Evolutionary conservation across 2,797 vertebrate species (phyloP).

Genomic region (Buceros bicornis): DNA sequence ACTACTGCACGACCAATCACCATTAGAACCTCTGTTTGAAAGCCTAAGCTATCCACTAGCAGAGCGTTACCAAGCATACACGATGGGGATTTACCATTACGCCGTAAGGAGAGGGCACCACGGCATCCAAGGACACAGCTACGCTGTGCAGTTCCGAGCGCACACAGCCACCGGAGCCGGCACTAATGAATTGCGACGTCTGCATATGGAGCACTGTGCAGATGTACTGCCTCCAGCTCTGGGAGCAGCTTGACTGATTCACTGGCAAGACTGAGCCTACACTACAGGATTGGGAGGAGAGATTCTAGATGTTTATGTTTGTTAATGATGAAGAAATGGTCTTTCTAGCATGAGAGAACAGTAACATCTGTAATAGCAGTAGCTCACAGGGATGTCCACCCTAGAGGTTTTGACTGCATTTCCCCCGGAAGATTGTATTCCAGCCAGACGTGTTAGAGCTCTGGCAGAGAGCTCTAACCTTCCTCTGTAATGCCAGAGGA

Average conservation of each 20-base stretch:
- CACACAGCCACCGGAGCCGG: not conserved
- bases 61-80: not conserved
- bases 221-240: not conserved
- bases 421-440: not conserved
- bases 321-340: not conserved
- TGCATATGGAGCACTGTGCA: fast-evolving
- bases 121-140: not conserved
- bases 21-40: not conserved
- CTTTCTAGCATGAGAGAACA: not conserved
- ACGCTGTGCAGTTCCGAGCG: not conserved
- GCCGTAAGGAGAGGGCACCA: not conserved
- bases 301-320: not conserved
- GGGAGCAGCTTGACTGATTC: not conserved
- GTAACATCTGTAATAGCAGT: not conserved
- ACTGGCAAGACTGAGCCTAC: not conserved
- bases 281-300: not conserved
- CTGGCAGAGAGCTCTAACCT: too few relatives aligned
- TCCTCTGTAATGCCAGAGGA: not conserved
- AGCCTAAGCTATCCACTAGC: not conserved
- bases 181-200: not conserved
- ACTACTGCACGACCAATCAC: not conserved
- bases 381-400: not conserved
- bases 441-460: not conserved
- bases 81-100: not conserved
- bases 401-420: not conserved